Evolutionary conservation across 2,113 vertebrate species (phyloP).

Genomic region (Tonatia bakeri): DNA sequence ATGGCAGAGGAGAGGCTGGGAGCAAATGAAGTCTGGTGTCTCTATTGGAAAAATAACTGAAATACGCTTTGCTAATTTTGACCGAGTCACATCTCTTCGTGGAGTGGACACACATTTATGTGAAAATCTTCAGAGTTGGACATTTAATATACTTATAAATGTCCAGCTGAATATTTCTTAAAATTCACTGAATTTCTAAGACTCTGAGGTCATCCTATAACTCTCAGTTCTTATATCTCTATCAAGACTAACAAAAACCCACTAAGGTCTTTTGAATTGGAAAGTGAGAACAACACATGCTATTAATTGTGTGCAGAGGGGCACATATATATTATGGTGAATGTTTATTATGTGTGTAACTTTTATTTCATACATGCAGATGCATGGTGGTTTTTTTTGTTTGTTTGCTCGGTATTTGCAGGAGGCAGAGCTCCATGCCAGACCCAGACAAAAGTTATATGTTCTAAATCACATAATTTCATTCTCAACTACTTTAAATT

Average conservation of each 20-base stretch:
- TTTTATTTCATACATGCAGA: background rate
- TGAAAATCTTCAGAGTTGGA: background rate
- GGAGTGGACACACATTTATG: background rate
- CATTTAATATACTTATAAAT: background rate
- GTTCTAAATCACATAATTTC: background rate
- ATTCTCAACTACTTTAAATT: background rate
- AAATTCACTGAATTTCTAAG: slow-evolving; percentile 20
- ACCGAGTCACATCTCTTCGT: background rate
- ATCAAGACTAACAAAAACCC: background rate
- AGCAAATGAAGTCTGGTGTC: background rate
- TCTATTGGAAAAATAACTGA: slow-evolving; percentile 15
- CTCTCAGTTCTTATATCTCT: slow-evolving; percentile 14
- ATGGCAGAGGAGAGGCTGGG: background rate
- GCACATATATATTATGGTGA: background rate
- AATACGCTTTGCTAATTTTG: slow-evolving; percentile 15
- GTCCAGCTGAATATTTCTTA: slow-evolving; percentile 18
- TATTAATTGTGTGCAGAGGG: background rate
- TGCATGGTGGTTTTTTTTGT: background rate
- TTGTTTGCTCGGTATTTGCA: background rate
- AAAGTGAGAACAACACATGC: background rate
- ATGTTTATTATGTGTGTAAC: background rate
- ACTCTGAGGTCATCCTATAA: background rate
- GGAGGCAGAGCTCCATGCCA: background rate
- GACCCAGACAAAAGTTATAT: background rate
- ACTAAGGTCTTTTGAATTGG: background rate